Conservation (phyloP, 2,888 invertebrate species). For the Idaea dimidiata region DNA sequence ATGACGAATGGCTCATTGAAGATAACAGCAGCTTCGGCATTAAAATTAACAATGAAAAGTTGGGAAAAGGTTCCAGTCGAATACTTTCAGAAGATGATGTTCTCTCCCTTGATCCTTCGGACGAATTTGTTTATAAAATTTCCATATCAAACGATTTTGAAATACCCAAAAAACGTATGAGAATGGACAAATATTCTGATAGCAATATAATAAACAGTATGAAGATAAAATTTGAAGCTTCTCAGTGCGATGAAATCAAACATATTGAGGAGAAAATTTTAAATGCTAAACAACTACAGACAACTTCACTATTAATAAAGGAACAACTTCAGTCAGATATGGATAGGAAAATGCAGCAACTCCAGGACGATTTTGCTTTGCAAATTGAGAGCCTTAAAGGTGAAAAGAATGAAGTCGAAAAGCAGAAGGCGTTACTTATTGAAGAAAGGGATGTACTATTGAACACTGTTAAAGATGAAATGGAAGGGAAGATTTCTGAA, state of each 20-base stretch:
- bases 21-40: constrained; percentile 77
- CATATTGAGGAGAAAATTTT: constrained; percentile 68
- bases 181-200: constrained; percentile 39
- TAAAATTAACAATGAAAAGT: constrained; percentile 60
- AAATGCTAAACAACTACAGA: constrained; percentile 64
- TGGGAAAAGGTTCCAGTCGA: constrained; percentile 52
- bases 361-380: constrained; percentile 62
- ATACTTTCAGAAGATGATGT: constrained; percentile 54
- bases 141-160: constrained; percentile 35
- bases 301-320: constrained; percentile 60
- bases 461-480: constrained; percentile 49
- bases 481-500: constrained; percentile 59
- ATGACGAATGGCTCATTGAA: constrained; percentile 73
- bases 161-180: constrained; percentile 57
- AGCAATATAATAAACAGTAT: constrained; percentile 54
- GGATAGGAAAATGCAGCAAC: constrained; percentile 65
- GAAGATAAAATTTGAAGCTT: constrained; percentile 66
- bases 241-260: constrained; percentile 64
- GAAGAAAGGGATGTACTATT: constrained; percentile 67
- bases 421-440: constrained; percentile 63
- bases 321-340: constrained; percentile 66
- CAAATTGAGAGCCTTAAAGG: constrained; percentile 74
- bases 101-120: constrained; percentile 54
- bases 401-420: constrained; percentile 70
- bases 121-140: constrained; percentile 65